A percentile compares a stretch with the other conserved stretches of the same genome.
Conservation (phyloP, 1,140 invertebrate genomes). For the Physella acuta region DNA sequence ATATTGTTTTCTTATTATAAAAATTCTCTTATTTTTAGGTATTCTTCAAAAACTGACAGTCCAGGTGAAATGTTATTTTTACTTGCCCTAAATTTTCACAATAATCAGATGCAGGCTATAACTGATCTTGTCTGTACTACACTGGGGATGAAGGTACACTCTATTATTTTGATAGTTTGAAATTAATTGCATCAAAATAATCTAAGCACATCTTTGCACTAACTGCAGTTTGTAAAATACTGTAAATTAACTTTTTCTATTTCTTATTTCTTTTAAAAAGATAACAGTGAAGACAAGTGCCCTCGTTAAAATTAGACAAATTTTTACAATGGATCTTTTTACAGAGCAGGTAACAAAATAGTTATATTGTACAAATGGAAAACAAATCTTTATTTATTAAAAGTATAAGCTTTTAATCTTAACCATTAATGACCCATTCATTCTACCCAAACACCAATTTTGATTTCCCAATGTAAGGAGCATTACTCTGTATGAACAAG, state of each 20-base stretch:
- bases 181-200: too few species aligned
- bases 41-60: slow-evolving; percentile 19
- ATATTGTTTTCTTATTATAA: too few species aligned
- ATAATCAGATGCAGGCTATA: slow-evolving; percentile 85
- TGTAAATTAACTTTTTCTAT: slow-evolving; percentile 7
- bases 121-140: slow-evolving; percentile 91
- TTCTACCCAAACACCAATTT: too few species aligned
- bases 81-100: slow-evolving; percentile 96
- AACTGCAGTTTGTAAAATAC: too few species aligned
- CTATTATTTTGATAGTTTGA: background rate
- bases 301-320: slow-evolving; percentile 86
- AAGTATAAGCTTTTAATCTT: too few species aligned
- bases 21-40: too few species aligned
- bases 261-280: slow-evolving; percentile 44
- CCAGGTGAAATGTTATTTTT: slow-evolving; percentile 90
- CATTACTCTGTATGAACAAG: too few species aligned
- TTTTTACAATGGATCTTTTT: slow-evolving; percentile 96
- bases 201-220: too few species aligned
- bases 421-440: too few species aligned
- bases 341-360: slow-evolving; percentile 80
- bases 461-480: too few species aligned
- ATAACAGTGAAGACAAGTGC: slow-evolving; percentile 82
- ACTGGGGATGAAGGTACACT: slow-evolving; percentile 85
- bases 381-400: too few species aligned
- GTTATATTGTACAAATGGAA: too few species aligned